Evolutionary conservation across 2,113 vertebrate genomes (phyloP).

Genomic region (Mesoclemmys tuberculata): DNA sequence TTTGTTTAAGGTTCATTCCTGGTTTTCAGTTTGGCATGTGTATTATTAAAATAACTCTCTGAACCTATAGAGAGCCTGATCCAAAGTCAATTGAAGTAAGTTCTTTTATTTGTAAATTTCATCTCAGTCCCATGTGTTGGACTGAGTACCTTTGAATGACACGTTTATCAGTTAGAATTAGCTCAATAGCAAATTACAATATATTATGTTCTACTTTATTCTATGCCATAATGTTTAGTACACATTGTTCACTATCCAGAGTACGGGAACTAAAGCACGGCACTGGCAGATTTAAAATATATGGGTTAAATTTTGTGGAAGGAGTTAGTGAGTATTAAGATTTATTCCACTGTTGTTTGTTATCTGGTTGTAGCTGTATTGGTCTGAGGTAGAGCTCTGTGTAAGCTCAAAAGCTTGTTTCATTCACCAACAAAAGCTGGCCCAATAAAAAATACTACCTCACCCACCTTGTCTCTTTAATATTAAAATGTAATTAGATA

Average conservation of each 20-base stretch:
- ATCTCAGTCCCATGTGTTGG: background rate
- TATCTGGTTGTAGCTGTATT: background rate
- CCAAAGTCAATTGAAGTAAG: background rate
- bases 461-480: background rate
- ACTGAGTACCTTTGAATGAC: background rate
- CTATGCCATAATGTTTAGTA: background rate
- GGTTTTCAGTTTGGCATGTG: background rate
- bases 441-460: background rate
- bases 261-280: background rate
- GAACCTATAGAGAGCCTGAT: background rate
- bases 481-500: background rate
- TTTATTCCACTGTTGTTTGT: background rate
- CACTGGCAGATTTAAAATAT: background rate
- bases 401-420: background rate
- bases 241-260: background rate
- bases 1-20: background rate
- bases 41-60: background rate
- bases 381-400: background rate
- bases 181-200: background rate
- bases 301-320: background rate
- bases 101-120: background rate
- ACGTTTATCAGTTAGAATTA: background rate
- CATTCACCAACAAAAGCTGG: background rate
- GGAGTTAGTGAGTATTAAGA: background rate
- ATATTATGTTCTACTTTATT: background rate